Evolutionary conservation across 64 coral and sea anemone species (phyloP), one percentile per base, ranked within the genome.

Genomic region (Catalaphyllia jardinei): DNA sequence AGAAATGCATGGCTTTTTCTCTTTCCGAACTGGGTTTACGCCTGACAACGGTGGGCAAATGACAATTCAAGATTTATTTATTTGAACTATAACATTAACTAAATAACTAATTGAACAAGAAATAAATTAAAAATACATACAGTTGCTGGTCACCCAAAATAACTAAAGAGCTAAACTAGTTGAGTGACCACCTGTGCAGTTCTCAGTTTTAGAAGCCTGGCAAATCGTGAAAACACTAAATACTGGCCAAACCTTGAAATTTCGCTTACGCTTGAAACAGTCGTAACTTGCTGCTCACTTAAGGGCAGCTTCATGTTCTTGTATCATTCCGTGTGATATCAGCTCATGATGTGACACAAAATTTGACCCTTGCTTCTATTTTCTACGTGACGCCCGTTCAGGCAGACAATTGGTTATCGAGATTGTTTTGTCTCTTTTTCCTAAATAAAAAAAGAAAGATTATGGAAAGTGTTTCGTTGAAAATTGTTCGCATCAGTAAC

Each of bases 311-410:
- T 55, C 76, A 55, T 55, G 50, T 54, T 79, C 75, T 22, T 4
- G 30, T 50, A 85, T 71, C 81, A 71, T 63, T 49, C 63, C 11
- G 62, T 85, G 20, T 69, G 81, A 85, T 85, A 67, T 85, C 62
- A 85, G 28, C 81, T 85, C 35, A 42, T 71, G 24, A 71, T 18
- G 12, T 51, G 24, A 85, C 31, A 16, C 38, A 16, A 71, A 29
- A 8, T 35, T 24, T 15, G 2, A 33, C 35, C 12, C 62, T 28
- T 71, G 22, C 62, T 29, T 16, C 3, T 50, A 20, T 29, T 24
- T 50, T 71, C 6, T 11, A 11, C 63, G 24, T 27, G 50, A 71
- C 38, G 33, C 38, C 24, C 65, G n/a, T 25, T 57, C 15, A 57
- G 1, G 7, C 42, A 27, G 65, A 69, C 25, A 69, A 25, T 27